Base-by-base conservation (phyloP, 2,113 vertebrate genomes). In the Ctenodactylus gundi region DNA sequence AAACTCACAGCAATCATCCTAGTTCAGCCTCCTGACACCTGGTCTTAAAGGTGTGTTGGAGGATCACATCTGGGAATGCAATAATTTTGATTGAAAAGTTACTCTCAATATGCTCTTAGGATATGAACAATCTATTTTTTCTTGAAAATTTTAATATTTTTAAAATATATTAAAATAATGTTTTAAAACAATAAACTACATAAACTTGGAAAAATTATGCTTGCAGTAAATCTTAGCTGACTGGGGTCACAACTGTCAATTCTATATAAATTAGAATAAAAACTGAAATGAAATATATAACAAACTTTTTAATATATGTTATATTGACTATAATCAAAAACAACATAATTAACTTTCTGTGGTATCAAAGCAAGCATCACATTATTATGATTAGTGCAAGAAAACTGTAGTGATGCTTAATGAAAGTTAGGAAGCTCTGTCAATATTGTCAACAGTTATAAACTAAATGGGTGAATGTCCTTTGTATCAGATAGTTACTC, bases 331-430 rank as follows among this genome's bases (percentile, higher is more conserved):
- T 81, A 64, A 94, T 92, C 25, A 76, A 89, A 96, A 93, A 87
- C 46, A 94, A 81, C 46, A 62, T 94, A 95, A 95, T 95, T 88
- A 91, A n/a, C 51, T 86, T 93, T 78, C 31, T 90, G 72, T 53
- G 75, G 4, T 75, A 93, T 85, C 67, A 80, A 90, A 95, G 88
- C 75, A 95, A 94, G 46, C 70, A 58, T 84, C n/a, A 39, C 51
- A 93, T 84, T 96, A 95, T 91, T 95, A 64, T 84, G 39, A 96
- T 91, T 87, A 93, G 80, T 90, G 31, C 87, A 95, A 58, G 21
- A 78, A 94, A 95, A 91, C 12, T 25, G 44, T n/a, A 94, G 49
- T 86, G 68, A 91, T 65, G 51, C 58, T 87, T 94, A 84, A 94
- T 89, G 70, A 87, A 93, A 95, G 86, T 94, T 76, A 94, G 88